Evolutionary conservation across 2,797 vertebrate genomes (phyloP).

Genomic region (Pteronotus mesoamericanus): DNA sequence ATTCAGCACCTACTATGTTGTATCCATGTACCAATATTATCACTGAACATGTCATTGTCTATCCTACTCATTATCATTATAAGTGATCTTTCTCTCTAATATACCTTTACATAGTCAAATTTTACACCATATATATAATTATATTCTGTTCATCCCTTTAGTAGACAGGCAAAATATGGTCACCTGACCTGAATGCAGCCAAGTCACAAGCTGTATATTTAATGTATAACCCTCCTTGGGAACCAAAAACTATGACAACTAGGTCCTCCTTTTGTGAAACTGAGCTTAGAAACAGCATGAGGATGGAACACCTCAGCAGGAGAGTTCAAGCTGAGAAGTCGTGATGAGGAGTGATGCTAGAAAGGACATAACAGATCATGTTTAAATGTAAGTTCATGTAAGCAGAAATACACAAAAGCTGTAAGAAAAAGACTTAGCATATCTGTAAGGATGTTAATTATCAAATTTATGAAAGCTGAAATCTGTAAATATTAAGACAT

Average conservation of each 20-base stretch:
- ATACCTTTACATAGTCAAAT: neutral
- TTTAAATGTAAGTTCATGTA: neutral
- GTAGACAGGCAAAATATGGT: neutral
- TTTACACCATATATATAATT: neutral
- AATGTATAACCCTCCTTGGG: neutral
- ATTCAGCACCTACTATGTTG: neutral
- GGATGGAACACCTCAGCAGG: neutral
- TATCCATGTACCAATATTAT: neutral
- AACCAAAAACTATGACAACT: neutral
- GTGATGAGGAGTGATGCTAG: neutral
- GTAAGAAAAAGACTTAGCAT: neutral
- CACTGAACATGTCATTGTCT: neutral
- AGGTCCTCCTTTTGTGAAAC: neutral
- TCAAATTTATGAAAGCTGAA: neutral
- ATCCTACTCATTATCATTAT: neutral
- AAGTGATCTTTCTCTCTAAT: neutral
- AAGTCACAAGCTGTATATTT: neutral
- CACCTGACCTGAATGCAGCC: neutral
- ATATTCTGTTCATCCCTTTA: neutral
- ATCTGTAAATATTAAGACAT: neutral
- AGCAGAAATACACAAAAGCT: neutral
- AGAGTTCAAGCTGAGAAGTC: neutral
- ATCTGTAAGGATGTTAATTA: neutral
- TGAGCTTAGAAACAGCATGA: neutral
- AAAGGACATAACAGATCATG: neutral